Conservation (phyloP, 2,888 invertebrate species). For the Torymus tubicola region DNA sequence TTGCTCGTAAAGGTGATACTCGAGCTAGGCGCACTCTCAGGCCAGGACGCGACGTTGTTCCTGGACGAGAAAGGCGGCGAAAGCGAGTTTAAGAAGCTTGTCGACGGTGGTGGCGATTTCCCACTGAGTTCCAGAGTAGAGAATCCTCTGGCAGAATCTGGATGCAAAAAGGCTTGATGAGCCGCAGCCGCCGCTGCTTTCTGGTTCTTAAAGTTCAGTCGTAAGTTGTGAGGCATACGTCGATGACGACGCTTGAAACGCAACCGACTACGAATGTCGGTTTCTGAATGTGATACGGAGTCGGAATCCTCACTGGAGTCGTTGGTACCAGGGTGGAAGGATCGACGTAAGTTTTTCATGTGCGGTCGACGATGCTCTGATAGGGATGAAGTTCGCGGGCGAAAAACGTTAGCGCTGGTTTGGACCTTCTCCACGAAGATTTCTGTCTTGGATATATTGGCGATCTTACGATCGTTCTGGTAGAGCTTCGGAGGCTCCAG, state of each 20-base stretch:
- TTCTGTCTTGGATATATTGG: conserved; percentile 61
- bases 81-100: conserved; percentile 79
- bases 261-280: conserved; percentile 77
- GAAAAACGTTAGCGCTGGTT: conserved; percentile 63
- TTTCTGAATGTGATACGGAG: conserved; percentile 79
- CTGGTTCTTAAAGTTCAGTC: conserved; percentile 74
- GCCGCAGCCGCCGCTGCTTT: conserved; percentile 42
- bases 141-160: conserved; percentile 69
- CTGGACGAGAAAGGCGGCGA: conserved; percentile 77
- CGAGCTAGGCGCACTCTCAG: conserved; percentile 74
- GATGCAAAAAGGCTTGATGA: conserved; percentile 66
- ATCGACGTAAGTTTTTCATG: conserved; percentile 69
- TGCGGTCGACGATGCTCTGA: conserved; percentile 71
- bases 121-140: conserved; percentile 70
- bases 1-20: conserved; percentile 75
- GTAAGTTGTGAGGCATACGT: conserved; percentile 73
- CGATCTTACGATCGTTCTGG: conserved; percentile 67
- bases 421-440: conserved; percentile 64
- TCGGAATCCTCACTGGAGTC: conserved; percentile 75
- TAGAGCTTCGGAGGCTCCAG: conserved; percentile 72
- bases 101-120: conserved; percentile 79
- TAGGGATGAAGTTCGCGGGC: conserved; percentile 72
- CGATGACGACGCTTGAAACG: conserved; percentile 71
- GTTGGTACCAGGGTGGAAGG: conserved; percentile 70
- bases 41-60: conserved; percentile 69